phyloP scores from a whole-genome alignment of 35 echinoderm and acorn worm genomes.

The Apostichopus californicus region DNA sequence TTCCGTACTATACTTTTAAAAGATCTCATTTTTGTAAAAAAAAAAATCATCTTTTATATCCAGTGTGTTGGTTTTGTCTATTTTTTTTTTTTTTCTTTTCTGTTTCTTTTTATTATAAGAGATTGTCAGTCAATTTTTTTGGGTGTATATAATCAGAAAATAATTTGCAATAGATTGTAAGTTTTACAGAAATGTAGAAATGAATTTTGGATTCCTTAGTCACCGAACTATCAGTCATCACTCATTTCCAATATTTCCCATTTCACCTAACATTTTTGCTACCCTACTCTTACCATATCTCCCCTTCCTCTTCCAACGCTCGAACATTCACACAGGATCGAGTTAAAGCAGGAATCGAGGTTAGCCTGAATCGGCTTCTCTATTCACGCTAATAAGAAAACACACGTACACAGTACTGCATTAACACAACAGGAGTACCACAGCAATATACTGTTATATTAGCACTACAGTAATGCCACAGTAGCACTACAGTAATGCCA shows the following conservation, averaged over 20 bases:
- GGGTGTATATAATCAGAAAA: not conserved
- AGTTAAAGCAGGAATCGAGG: too few species aligned
- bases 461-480: too few species aligned
- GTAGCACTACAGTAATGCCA: too few species aligned
- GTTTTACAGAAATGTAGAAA: not conserved
- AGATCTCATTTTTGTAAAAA: not conserved
- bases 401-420: too few species aligned
- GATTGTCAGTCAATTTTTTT: not conserved
- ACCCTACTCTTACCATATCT: not conserved
- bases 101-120: too few species aligned
- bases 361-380: too few species aligned
- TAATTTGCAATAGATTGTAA: constrained; percentile 15
- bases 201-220: not conserved
- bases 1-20: not conserved
- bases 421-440: too few species aligned
- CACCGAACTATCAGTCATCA: not conserved
- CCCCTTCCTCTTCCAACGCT: not conserved
- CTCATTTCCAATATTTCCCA: not conserved
- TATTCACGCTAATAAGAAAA: too few species aligned
- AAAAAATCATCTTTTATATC: constrained; percentile 4
- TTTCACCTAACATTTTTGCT: not conserved
- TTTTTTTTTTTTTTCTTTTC: not conserved
- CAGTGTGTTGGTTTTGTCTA: not conserved
- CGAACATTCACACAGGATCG: not conserved
- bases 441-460: too few species aligned